These are phyloP conservation scores for Scaptodrosophila latifasciaeformis DNA, from an alignment of 2,888 invertebrate species.

Conservation along the genomic window DNA sequence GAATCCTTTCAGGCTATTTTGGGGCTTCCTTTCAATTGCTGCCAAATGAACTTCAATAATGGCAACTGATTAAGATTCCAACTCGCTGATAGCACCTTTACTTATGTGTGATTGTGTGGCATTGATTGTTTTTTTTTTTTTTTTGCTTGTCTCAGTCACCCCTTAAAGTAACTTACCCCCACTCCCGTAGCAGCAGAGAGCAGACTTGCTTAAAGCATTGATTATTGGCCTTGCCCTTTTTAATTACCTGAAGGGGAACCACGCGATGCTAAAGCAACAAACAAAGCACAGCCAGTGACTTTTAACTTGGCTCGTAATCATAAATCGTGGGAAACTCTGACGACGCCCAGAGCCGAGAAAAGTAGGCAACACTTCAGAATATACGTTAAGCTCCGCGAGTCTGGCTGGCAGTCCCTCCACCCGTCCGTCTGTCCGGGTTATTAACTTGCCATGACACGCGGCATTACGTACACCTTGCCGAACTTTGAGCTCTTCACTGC, in stretches of 20 bases:
- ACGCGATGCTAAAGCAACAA: no score
- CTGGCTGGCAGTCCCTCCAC: no score
- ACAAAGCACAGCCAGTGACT: slow-evolving; percentile 26
- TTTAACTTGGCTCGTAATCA: slow-evolving; percentile 39
- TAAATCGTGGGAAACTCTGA: slow-evolving; percentile 45
- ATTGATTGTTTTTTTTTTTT: slow-evolving; percentile 62
- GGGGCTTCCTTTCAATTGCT: slow-evolving; percentile 18
- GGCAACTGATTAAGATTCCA: slow-evolving; percentile 64
- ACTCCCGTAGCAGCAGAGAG: background rate
- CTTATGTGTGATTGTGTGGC: slow-evolving; percentile 58
- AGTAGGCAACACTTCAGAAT: slow-evolving; percentile 62
- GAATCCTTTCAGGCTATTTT: slow-evolving; percentile 48
- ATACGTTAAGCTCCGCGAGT: no score
- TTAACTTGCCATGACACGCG: slow-evolving; percentile 30
- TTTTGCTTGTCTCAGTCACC: no score
- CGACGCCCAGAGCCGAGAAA: slow-evolving; percentile 33
- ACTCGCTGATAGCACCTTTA: slow-evolving; percentile 46
- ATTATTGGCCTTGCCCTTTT: slow-evolving; percentile 13
- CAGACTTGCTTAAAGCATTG: background rate
- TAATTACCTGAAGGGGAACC: slow-evolving; percentile 43
- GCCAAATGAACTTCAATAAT: no score
- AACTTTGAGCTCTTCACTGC: no score
- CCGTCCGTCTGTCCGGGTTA: no score
- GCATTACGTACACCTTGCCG: background rate
- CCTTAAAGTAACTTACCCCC: no score